Evolutionary conservation across 2,113 vertebrate genomes (phyloP).

Genomic region (Paralichthys olivaceus): DNA sequence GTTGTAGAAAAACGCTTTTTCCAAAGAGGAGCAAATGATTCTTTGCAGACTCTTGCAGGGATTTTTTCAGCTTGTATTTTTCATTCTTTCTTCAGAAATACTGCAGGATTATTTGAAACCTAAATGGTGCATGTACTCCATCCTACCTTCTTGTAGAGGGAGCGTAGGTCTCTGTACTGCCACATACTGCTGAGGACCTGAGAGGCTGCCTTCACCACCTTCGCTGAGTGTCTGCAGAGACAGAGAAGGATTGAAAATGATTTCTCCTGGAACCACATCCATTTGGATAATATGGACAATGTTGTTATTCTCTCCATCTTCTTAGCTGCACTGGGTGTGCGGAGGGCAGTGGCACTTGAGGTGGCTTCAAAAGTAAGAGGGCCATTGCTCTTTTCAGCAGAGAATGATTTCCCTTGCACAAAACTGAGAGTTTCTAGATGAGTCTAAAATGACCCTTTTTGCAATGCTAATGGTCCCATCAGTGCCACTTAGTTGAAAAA

Average conservation of each 20-base stretch:
- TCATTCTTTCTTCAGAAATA: too few relatives aligned
- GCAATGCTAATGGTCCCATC: slow-evolving; percentile 62
- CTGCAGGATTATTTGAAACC: neutral
- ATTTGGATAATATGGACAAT: slow-evolving; percentile 28
- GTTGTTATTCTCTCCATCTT: slow-evolving; percentile 22
- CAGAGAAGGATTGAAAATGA: slow-evolving; percentile 49
- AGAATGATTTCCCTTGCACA: slow-evolving; percentile 43
- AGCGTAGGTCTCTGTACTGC: slow-evolving; percentile 99
- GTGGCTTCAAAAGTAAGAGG: slow-evolving; percentile 40
- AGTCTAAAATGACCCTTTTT: slow-evolving; percentile 67
- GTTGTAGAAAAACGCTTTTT: too few relatives aligned
- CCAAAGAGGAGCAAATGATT: too few relatives aligned
- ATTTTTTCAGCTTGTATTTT: too few relatives aligned
- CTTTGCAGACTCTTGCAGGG: too few relatives aligned
- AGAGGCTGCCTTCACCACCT: slow-evolving; percentile 99
- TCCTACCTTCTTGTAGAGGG: slow-evolving; percentile 99
- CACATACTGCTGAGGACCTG: slow-evolving; percentile 99
- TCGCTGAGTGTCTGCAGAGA: slow-evolving; percentile 92
- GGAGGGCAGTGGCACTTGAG: slow-evolving; percentile 19
- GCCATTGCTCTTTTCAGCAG: slow-evolving; percentile 52
- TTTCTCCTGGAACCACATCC: slow-evolving; percentile 25
- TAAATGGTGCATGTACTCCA: neutral
- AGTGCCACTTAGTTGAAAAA: slow-evolving; percentile 62
- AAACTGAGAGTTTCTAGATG: slow-evolving; percentile 52
- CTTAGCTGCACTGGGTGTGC: slow-evolving; percentile 28